Conservation (phyloP, 1,140 invertebrate species). For the Drosophila bocqueti region DNA sequence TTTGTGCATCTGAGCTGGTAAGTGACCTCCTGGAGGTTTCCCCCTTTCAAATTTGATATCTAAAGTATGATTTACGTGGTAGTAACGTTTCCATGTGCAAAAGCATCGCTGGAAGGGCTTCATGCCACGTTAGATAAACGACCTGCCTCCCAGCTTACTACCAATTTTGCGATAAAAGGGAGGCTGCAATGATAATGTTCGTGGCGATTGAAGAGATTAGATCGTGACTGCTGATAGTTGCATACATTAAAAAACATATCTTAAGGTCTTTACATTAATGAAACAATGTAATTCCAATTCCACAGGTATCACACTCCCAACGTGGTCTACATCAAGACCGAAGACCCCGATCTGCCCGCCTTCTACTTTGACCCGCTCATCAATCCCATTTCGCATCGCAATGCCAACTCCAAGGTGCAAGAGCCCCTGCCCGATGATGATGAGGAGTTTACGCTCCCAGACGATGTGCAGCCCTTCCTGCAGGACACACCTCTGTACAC, state of each 20-base stretch:
- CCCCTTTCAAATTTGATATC: not conserved
- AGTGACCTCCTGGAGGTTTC: constrained; percentile 72
- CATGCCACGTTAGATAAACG: constrained; percentile 67
- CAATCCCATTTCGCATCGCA: constrained; percentile 98
- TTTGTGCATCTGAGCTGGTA: constrained; percentile 97
- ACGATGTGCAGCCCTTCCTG: constrained; percentile 96
- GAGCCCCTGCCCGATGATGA: constrained; percentile 97
- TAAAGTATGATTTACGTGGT: constrained; percentile 41
- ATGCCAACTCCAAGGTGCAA: constrained; percentile 89
- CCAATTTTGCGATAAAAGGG: constrained; percentile 72
- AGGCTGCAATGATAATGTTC: constrained; percentile 69
- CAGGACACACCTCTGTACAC: constrained; percentile 98
- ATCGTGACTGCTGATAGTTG: constrained; percentile 76
- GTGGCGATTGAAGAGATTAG: constrained; percentile 61
- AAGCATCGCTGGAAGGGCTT: constrained; percentile 36
- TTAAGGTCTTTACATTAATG: not conserved
- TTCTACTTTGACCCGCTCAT: constrained; percentile 99
- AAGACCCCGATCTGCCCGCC: constrained; percentile 99
- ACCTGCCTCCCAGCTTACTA: constrained; percentile 63
- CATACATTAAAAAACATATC: constrained; percentile 41
- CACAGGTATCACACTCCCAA: constrained; percentile 99
- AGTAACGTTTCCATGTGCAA: constrained; percentile 50
- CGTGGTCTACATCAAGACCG: constrained; percentile 99
- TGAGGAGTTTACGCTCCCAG: constrained; percentile 97
- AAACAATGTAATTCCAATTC: not conserved